A percentile compares a stretch with the other conserved stretches of the same genome.
phyloP scores from a whole-genome alignment of 2,888 invertebrate genomes.

The Tinea pellionella region DNA sequence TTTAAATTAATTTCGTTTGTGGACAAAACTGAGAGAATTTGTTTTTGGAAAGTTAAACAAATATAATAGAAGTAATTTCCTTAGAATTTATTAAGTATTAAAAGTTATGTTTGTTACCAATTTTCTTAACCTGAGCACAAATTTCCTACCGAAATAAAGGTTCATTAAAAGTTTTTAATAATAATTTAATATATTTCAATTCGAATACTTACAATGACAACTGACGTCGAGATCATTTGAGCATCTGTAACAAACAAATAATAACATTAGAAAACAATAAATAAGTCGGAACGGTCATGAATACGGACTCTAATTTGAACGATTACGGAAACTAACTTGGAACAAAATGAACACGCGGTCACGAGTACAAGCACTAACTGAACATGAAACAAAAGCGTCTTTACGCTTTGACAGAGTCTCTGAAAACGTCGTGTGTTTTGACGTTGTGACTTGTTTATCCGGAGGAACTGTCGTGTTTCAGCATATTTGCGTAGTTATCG shows the following conservation, averaged over 20 bases:
- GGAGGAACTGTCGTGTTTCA: too few species aligned
- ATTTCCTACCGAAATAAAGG: neutral
- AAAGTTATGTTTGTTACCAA: neutral
- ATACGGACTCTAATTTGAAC: too few species aligned
- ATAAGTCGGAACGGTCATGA: too few species aligned
- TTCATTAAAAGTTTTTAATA: neutral
- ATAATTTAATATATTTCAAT: neutral
- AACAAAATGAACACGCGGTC: too few species aligned
- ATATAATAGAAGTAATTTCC: neutral
- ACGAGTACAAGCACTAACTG: too few species aligned
- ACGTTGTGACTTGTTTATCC: too few species aligned
- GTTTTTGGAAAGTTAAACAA: neutral
- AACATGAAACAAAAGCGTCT: too few species aligned
- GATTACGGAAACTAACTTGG: too few species aligned
- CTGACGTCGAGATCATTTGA: neutral
- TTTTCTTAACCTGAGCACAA: neutral
- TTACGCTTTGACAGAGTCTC: too few species aligned
- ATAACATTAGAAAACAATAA: neutral
- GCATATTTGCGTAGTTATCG: too few species aligned
- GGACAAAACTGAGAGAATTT: neutral
- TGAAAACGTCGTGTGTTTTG: too few species aligned
- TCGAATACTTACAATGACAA: neutral
- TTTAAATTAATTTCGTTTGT: neutral
- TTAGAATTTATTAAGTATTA: neutral
- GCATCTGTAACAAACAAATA: neutral